Base-by-base conservation (phyloP, 2,113 vertebrate genomes). In the Tympanuchus pallidicinctus region DNA sequence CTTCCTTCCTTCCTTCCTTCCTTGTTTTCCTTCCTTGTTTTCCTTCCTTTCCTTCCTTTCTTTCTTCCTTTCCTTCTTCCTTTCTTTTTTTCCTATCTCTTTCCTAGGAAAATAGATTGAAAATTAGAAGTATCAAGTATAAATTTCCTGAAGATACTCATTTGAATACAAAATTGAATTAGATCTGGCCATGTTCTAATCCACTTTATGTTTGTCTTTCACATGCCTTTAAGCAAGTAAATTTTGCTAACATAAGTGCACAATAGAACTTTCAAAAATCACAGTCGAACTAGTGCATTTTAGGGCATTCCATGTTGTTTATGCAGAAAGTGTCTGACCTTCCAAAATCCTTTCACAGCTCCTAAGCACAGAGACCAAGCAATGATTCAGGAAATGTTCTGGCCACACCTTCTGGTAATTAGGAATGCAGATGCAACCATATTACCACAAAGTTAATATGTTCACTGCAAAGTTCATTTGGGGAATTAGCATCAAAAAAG, bases 331-430 rank as follows among this genome's bases (percentile, higher is more conserved):
- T 18, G 21, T 80, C 40, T 89, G 91, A 94, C 91, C 87, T 95
- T 92, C 89, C 71, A 93, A 94, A 94, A 83, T 83, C 60, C 60
- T 85, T 94, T 94, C 82, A 92, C 38, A 82, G 60, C 64, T 91
- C 84, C 52, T 94, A 86, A 94, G 72, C 2, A 0, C 36, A 67
- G 82, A 89, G 71, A 59, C 20, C 34, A 77, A 60, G 71, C 10
- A 0, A 88, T 64, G 75, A 91, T 80, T 91, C 85, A 89, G 79
- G 75, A 82, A 89, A 89, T 79, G 50, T 82, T 92, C 76, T 89
- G 90, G 59, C 54, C 87, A 92, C 82, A 57, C 85, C 75, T 94
- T 73, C 86, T 74, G 75, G 38, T 77, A 91, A 92, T 17, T 92
- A 86, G 50, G 61, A 80, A 8, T 80, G 50, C 82, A 95, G 89